Base-by-base conservation (phyloP, 2,113 vertebrate genomes). In the Mystacornis crossleyi region DNA sequence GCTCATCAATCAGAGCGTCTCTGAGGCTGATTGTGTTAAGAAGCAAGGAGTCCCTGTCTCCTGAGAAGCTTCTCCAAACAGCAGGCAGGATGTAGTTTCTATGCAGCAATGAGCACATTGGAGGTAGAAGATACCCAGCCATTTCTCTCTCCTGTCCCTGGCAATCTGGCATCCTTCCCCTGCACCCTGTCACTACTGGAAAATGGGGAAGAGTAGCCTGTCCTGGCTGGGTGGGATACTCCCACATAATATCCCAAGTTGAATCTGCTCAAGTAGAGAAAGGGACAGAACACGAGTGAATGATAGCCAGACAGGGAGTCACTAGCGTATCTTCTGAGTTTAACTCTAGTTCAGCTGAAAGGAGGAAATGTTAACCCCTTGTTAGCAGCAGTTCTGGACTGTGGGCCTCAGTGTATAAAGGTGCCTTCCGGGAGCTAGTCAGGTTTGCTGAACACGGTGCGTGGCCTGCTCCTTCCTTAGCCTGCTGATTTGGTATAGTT, bases 81-180 rank as follows among this genome's bases (percentile, higher is more conserved):
- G 57, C 48, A 66, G 54, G 20, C 36, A 86, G 34, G 55, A 73
- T 28, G 38, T 38, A n/a, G 26, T 48, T 92, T 66, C 55, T 62
- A 36, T 2, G 8, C 23, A 83, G 45, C 38, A 51, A 29, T 31
- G 40, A 86, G 29, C 29, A 51, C 1, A 0, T 1, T 6, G 0
- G 12, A 84, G 51, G 20, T 47, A 29, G 23, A 54, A 65, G 15
- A 14, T 33, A 34, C 12, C 8, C 29, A 54, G 43, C 18, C 14
- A 47, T 74, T 73, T 34, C 16, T 6, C 10, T 77, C 6, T 78
- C 50, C 16, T 53, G 25, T 11, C 26, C 24, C 42, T 31, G 26
- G 33, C 4, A 25, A 42, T 47, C 36, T 28, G 54, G 6, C 23
- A 28, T 73, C 42, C 34, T 73, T 61, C 48, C 12, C 42, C 45